Evolutionary conservation across 1,140 invertebrate genomes (phyloP).

Genomic region (Tetragnatha versicolor): DNA sequence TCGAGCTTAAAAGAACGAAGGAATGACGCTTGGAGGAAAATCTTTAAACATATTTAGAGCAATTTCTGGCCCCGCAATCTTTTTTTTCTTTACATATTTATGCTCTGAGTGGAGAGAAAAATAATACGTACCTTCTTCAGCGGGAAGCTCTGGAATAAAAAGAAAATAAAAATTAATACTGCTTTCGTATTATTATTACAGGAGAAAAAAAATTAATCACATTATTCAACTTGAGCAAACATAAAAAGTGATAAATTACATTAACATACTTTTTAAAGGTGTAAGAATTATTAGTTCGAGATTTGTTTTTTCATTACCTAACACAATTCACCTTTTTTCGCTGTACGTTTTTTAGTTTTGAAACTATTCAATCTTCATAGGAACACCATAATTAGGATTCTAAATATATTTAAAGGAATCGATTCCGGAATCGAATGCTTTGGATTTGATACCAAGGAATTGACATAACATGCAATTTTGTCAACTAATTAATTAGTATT

Average conservation of each 20-base stretch:
- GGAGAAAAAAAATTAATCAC: slow-evolving; percentile 58
- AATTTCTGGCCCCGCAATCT: background rate
- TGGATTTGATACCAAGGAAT: too few relatives aligned
- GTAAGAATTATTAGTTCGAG: too few relatives aligned
- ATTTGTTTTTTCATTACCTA: too few relatives aligned
- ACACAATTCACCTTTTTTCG: too few relatives aligned
- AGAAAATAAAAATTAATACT: slow-evolving; percentile 61
- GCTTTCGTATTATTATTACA: slow-evolving; percentile 62
- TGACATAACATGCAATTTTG: too few relatives aligned
- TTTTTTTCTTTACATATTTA: background rate
- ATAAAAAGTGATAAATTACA: slow-evolving; percentile 11
- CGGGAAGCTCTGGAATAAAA: slow-evolving; percentile 75
- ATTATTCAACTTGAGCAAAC: slow-evolving; percentile 24
- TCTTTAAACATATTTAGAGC: slow-evolving; percentile 24
- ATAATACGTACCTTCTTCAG: slow-evolving; percentile 72
- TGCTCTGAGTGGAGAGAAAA: background rate
- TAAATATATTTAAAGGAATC: too few relatives aligned
- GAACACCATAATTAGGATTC: too few relatives aligned
- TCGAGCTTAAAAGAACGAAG: slow-evolving; percentile 12
- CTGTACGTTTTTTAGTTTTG: too few relatives aligned
- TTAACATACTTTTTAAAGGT: too few relatives aligned
- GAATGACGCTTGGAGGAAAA: background rate
- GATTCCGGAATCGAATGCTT: too few relatives aligned
- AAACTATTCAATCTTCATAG: too few relatives aligned
- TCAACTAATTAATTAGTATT: too few relatives aligned